phyloP scores from a whole-genome alignment of 2,113 vertebrate species.

The Ailurus styani region DNA sequence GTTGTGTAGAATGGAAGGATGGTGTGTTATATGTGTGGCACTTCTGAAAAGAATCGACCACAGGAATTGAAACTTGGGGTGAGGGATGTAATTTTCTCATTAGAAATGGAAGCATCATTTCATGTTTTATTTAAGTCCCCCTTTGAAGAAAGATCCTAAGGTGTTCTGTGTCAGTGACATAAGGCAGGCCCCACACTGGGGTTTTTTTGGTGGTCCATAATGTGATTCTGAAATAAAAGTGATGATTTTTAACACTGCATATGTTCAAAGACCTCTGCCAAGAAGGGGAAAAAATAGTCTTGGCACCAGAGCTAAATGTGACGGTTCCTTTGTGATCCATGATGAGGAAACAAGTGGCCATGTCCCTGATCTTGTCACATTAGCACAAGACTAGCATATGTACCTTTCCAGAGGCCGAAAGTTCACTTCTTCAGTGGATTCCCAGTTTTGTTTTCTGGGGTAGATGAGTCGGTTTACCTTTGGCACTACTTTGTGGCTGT shows the following conservation, averaged over 20 bases:
- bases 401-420: background rate
- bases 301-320: background rate
- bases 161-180: slow-evolving; percentile 54
- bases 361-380: slow-evolving; percentile 35
- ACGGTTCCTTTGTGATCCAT: background rate
- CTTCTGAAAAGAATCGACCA: slow-evolving; percentile 31
- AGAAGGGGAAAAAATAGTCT: background rate
- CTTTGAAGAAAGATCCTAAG: slow-evolving; percentile 63
- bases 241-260: slow-evolving; percentile 55
- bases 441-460: slow-evolving; percentile 47
- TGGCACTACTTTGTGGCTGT: slow-evolving; percentile 17
- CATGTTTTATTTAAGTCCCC: slow-evolving; percentile 61
- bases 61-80: slow-evolving; percentile 22
- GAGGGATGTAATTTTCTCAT: slow-evolving; percentile 65
- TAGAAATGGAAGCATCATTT: slow-evolving; percentile 60
- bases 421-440: slow-evolving; percentile 26
- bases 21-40: background rate
- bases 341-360: slow-evolving; percentile 39
- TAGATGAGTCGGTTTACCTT: slow-evolving; percentile 53
- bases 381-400: background rate
- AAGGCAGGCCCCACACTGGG: slow-evolving; percentile 5
- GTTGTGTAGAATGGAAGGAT: background rate
- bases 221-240: slow-evolving; percentile 61
- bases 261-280: slow-evolving; percentile 47
- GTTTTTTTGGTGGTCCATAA: slow-evolving; percentile 51